Conservation (phyloP, 2,113 vertebrate species). For the Gallinago media region DNA sequence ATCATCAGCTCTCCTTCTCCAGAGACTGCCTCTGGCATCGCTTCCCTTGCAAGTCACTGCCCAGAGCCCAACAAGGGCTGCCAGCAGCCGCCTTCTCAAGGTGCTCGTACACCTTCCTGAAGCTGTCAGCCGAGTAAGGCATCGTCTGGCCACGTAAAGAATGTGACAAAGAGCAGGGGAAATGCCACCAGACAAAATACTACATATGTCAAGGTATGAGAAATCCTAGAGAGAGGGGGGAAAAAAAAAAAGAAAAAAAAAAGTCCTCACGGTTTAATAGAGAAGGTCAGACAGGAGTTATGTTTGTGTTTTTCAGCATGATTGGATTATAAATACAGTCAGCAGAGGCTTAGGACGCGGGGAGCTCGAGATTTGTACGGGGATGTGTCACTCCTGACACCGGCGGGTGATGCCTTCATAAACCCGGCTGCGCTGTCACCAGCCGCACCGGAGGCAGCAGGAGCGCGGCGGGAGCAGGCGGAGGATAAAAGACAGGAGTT, state of each 20-base stretch:
- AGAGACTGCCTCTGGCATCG: not conserved
- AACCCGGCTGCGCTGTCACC: not conserved
- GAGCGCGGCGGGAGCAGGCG: not conserved
- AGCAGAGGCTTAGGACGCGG: not conserved
- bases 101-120: not conserved
- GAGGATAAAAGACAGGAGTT: not conserved
- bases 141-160: not conserved
- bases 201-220: not conserved
- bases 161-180: not conserved
- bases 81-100: not conserved
- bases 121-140: not conserved
- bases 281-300: slow-evolving; percentile 13
- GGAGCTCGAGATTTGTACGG: not conserved
- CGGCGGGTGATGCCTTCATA: not conserved
- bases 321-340: slow-evolving; percentile 48
- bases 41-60: not conserved
- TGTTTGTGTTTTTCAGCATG: slow-evolving; percentile 1
- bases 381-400: not conserved
- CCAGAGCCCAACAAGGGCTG: not conserved
- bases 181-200: not conserved
- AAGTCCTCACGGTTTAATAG: not conserved
- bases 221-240: not conserved
- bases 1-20: not conserved
- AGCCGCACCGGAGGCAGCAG: not conserved
- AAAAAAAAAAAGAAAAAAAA: not conserved